Percentiles rank a stretch among this genome's conserved stretches.
Conservation (phyloP, 2,113 vertebrate genomes). For the Clarias gariepinus region DNA sequence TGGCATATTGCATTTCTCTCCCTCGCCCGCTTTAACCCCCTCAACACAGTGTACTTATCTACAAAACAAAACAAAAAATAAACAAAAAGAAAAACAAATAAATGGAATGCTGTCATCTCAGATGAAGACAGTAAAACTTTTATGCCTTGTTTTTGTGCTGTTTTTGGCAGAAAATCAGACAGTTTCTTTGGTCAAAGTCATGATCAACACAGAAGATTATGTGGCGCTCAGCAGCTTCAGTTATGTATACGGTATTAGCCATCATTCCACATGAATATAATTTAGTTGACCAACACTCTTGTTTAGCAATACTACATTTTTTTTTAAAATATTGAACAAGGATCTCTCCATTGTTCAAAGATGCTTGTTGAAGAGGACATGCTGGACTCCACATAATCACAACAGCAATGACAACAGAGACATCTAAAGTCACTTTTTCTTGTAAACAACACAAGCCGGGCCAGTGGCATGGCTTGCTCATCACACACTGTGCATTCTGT, state of each 20-base stretch:
- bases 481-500: slow-evolving; percentile 24
- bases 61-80: slow-evolving; percentile 71
- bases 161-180: slow-evolving; percentile 55
- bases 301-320: neutral
- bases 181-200: slow-evolving; percentile 51
- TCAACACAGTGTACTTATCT: slow-evolving; percentile 85
- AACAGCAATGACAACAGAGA: slow-evolving; percentile 53
- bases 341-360: neutral
- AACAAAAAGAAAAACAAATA: slow-evolving; percentile 34
- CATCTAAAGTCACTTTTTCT: slow-evolving; percentile 34
- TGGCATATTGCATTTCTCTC: slow-evolving; percentile 78
- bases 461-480: slow-evolving; percentile 34
- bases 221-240: slow-evolving; percentile 37
- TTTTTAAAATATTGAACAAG: neutral
- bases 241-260: neutral
- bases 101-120: slow-evolving; percentile 59
- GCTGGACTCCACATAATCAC: slow-evolving; percentile 48
- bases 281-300: no score
- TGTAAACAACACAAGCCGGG: slow-evolving; percentile 40
- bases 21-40: slow-evolving; percentile 75
- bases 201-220: slow-evolving; percentile 48
- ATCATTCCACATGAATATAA: neutral
- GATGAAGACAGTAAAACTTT: slow-evolving; percentile 71
- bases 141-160: slow-evolving; percentile 52
- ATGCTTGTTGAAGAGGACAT: slow-evolving; percentile 14